These are phyloP conservation scores for Ptilorrhoa leucosticta DNA, from an alignment of 2,113 vertebrate genomes.

Conservation along the genomic window DNA sequence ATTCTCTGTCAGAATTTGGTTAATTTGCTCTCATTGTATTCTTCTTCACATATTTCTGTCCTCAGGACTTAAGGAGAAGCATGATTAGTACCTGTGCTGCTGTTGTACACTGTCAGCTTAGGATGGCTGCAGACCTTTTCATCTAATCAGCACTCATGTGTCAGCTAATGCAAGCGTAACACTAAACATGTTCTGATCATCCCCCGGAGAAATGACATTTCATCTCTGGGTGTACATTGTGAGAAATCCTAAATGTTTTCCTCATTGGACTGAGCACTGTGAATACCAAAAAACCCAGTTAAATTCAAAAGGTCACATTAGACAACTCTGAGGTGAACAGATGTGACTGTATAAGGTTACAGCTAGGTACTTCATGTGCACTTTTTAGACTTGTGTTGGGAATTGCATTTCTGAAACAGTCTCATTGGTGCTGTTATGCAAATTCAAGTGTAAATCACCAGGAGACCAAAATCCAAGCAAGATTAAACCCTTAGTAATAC, in stretches of 20 bases:
- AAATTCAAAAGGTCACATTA: conserved; percentile 46
- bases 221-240: not conserved
- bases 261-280: conserved; percentile 9
- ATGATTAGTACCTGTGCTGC: not conserved
- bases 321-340: conserved; percentile 51
- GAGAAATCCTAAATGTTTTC: conserved; percentile 36
- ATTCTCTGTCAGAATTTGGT: not conserved
- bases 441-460: conserved; percentile 44
- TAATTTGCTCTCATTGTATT: not conserved
- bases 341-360: conserved; percentile 43
- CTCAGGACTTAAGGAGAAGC: not conserved
- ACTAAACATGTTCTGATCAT: conserved; percentile 32
- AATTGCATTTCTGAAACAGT: conserved; percentile 25
- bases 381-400: not conserved
- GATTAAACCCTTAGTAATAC: not conserved
- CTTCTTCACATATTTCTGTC: not conserved
- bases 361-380: not conserved
- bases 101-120: not conserved
- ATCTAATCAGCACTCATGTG: conserved; percentile 29
- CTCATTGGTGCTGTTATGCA: conserved; percentile 40
- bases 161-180: conserved; percentile 21
- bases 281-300: conserved; percentile 17
- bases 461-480: not conserved
- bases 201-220: conserved; percentile 54
- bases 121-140: conserved; percentile 43